Base-by-base conservation (phyloP, 2,797 vertebrate genomes). In the Lindbergichthys nudifrons region DNA sequence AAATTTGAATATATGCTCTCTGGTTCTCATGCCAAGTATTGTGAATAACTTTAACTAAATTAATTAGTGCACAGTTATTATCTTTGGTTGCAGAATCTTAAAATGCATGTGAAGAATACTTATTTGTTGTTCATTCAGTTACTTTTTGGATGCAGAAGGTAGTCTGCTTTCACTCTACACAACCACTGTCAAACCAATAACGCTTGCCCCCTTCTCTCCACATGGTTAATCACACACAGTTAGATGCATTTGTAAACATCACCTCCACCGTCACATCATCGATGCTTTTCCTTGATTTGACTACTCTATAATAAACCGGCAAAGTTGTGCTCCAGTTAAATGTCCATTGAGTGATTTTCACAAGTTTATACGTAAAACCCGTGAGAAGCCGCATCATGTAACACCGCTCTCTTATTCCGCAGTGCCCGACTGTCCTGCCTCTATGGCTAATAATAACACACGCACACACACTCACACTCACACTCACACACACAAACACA, bases 401-500 rank as follows among this genome's bases (percentile, higher is more conserved):
- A 11, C 12, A 2, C 15, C n/a, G 10, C 50, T 66, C 18, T 68
- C 14, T 64, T n/a, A 14, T 47, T 39, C 30, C 21, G 46, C 68
- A 26, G 36, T 10, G 54, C 16, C 23, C 14, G 36, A 3, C 54
- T 15, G 36, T 62, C 26, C n/a, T n/a, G 39, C 57, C 56, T 43
- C 36, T 42, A 46, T 42, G 46, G 50, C 65, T 70, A 72, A 73
- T 71, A 81, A 80, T 65, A 63, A 30, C 21, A 26, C 50, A 7
- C 21, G 59, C 61, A 10, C 60, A 14, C 62, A 48, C 45, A 36
- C 45, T 59, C 26, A 43, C 59, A 53, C 73, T 62, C 23, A 0
- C 23, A 3, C 23, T 23, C 3, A 23, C 23, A 23, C 23, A 23
- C 3, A 5, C 26, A 26, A 0, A 26, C 26, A 26, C 26, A 5